phyloP scores from a whole-genome alignment of 2,888 invertebrate species.

The Macrophya annulata region DNA sequence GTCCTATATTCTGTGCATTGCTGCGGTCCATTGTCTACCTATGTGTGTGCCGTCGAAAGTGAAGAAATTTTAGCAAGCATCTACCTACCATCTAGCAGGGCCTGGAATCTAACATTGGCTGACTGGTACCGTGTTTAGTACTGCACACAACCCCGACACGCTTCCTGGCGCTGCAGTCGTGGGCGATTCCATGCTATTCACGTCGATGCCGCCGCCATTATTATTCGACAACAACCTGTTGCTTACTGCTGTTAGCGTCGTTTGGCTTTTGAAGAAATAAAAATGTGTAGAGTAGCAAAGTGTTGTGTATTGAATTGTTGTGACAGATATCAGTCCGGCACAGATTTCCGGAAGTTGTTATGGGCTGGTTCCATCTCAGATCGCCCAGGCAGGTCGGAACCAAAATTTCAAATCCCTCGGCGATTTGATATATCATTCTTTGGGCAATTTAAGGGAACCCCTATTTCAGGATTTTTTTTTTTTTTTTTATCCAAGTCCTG shows the following conservation, averaged over 20 bases:
- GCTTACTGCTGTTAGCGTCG: background rate
- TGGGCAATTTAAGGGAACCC: too few relatives aligned
- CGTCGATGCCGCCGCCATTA: background rate
- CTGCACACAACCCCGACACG: slow-evolving; percentile 20
- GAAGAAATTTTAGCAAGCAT: too few relatives aligned
- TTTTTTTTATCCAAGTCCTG: too few relatives aligned
- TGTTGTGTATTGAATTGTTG: slow-evolving; percentile 5
- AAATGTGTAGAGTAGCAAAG: background rate
- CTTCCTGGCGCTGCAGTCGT: slow-evolving; percentile 16
- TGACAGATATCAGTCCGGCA: slow-evolving; percentile 1
- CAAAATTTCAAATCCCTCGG: too few relatives aligned
- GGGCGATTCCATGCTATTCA: background rate
- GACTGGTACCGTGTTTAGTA: slow-evolving; percentile 1
- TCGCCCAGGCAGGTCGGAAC: too few relatives aligned
- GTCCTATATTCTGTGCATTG: too few relatives aligned
- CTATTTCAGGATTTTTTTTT: too few relatives aligned
- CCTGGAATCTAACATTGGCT: slow-evolving; percentile 6
- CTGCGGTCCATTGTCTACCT: too few relatives aligned
- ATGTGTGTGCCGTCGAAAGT: too few relatives aligned
- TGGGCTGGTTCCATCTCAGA: too few relatives aligned
- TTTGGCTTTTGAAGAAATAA: background rate
- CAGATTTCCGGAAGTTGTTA: slow-evolving; percentile 18
- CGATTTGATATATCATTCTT: too few relatives aligned
- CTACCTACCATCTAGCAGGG: too few relatives aligned
- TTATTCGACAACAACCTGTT: background rate